These are phyloP conservation scores for Hydrochoerus hydrochaeris DNA, from an alignment of 2,113 vertebrate genomes.

Conservation along the genomic window DNA sequence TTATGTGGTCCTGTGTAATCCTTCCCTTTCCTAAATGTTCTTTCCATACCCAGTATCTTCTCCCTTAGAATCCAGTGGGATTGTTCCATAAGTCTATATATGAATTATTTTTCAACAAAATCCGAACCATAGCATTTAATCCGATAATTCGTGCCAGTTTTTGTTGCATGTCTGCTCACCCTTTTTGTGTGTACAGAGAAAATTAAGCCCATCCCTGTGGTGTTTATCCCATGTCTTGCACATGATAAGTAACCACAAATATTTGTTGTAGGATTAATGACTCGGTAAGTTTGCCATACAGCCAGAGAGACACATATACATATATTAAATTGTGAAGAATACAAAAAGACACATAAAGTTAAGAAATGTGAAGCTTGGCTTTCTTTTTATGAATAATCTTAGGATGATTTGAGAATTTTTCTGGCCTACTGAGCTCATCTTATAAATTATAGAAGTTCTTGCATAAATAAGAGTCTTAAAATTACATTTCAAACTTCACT, in stretches of 20 bases:
- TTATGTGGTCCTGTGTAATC: background rate
- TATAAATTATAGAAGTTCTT: slow-evolving; percentile 37
- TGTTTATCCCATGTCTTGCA: background rate
- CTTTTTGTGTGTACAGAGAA: background rate
- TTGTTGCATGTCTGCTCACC: background rate
- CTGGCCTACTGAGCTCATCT: background rate
- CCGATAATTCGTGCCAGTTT: too few species aligned
- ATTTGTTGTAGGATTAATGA: background rate
- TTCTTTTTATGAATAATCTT: slow-evolving; percentile 55
- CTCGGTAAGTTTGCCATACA: background rate
- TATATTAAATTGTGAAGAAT: slow-evolving; percentile 30
- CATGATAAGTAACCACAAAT: background rate
- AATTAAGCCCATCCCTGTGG: background rate
- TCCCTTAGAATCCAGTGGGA: background rate
- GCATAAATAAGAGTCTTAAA: slow-evolving; percentile 33
- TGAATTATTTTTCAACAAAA: slow-evolving; percentile 23
- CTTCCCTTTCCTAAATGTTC: background rate
- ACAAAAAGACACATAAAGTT: slow-evolving; percentile 24
- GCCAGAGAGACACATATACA: background rate
- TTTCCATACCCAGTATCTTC: background rate
- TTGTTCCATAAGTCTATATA: background rate
- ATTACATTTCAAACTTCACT: slow-evolving; percentile 39
- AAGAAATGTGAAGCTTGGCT: slow-evolving; percentile 48
- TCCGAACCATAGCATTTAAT: background rate
- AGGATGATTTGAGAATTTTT: slow-evolving; percentile 45